Evolutionary conservation across 2,888 invertebrate genomes (phyloP).

Genomic region (Phytoseiulus persimilis): DNA sequence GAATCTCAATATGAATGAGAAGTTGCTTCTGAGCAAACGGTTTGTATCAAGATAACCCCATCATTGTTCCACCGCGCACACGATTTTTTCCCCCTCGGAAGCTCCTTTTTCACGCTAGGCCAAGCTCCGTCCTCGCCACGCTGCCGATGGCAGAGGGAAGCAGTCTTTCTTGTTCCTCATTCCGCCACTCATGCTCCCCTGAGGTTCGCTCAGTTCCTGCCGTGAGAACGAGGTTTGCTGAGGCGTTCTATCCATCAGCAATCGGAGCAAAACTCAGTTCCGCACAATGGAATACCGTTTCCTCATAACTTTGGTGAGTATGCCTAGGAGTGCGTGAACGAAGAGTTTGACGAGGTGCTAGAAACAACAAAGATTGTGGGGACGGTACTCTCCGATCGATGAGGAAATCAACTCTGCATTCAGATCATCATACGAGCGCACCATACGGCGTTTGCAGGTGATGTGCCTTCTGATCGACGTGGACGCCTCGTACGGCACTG

Average conservation of each 20-base stretch:
- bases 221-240: neutral
- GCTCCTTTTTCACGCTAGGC: neutral
- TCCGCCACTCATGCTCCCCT: neutral
- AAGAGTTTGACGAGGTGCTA: neutral
- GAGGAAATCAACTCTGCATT: neutral
- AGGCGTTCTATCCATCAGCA: neutral
- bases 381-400: neutral
- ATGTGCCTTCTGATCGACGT: neutral
- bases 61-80: neutral
- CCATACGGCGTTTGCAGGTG: neutral
- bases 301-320: neutral
- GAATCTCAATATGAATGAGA: no score
- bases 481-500: neutral
- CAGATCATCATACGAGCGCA: neutral
- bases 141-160: neutral
- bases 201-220: neutral
- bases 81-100: neutral
- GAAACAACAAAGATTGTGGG: neutral
- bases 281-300: neutral
- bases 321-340: neutral
- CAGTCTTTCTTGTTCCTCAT: neutral
- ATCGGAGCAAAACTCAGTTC: neutral
- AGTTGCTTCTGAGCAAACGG: no score
- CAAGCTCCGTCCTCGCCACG: neutral
- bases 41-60: no score